Evolutionary conservation across 1,140 invertebrate genomes (phyloP), one percentile per base, ranked within the genome.

Genomic region (Drosophila arizonae): DNA sequence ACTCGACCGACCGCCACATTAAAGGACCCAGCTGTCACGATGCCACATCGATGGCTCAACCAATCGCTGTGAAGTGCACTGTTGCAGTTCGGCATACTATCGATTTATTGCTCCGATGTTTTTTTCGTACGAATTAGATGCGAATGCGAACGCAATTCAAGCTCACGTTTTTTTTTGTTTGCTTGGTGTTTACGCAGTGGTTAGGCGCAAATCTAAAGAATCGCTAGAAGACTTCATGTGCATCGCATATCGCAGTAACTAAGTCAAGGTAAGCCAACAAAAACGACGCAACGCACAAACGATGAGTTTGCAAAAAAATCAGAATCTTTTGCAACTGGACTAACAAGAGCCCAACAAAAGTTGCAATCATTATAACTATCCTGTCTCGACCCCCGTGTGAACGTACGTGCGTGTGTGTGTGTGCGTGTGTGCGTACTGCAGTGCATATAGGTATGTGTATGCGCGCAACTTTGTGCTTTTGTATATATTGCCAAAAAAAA

Each of bases 211-310:
- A 61, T 54, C 41, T 30, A 30, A 21, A 61, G 8, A 55, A 26
- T 45, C 30, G 48, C 30, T 24, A 43, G 6, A 57, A 52, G 46
- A 73, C 41, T 76, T 46, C 39, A 77, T 64, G 76, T 69, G 24
- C 70, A 60, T 58, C 65, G 72, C 46, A 65, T 61, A 57, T 76
- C 66, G 64, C 64, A 62, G 39, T 39, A 52, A 57, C 48, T 77
- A 70, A 80, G 30, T 80, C 57, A 69, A 82, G 80, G 80, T 82
- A 82, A 79, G 71, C 39, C 55, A 69, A 74, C 46, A 60, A 64
- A 45, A 62, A 33, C 15, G 9, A 43, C 1, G 1, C 10, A 55
- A 15, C 15, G 10, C 15, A 36, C 8, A 15, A 13, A 21, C 21
- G 50, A 69, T 73, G 71, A 76, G 46, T 68, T 52, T 63, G 71